Evolutionary conservation across 2,113 vertebrate genomes (phyloP).

Genomic region (Strix uralensis): DNA sequence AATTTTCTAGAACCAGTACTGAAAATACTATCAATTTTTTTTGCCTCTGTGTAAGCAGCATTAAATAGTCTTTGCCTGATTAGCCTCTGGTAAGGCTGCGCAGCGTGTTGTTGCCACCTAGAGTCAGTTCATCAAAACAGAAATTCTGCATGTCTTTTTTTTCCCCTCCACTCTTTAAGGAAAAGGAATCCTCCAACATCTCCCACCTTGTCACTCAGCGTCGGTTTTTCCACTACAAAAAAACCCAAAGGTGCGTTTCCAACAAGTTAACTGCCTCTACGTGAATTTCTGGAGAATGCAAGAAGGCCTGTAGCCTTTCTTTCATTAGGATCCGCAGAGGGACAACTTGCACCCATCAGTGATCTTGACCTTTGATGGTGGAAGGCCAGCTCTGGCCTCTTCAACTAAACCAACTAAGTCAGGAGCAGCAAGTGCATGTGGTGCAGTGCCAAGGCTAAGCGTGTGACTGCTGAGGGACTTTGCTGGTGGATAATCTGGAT

Average conservation of each 20-base stretch:
- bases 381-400: neutral
- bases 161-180: neutral
- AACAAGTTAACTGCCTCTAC: neutral
- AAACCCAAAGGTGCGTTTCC: neutral
- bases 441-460: neutral
- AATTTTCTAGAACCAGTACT: neutral
- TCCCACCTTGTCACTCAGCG: neutral
- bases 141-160: neutral
- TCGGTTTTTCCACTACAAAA: neutral
- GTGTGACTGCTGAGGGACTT: neutral
- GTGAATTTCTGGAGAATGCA: neutral
- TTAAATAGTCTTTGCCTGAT: neutral
- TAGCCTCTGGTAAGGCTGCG: neutral
- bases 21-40: neutral
- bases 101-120: conserved; percentile 70
- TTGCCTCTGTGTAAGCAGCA: neutral
- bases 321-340: neutral
- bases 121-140: conserved; percentile 13
- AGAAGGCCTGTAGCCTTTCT: neutral
- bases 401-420: neutral
- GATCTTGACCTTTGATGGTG: neutral
- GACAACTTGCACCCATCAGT: neutral
- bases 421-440: fast-evolving
- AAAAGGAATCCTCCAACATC: neutral
- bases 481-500: neutral